Base-by-base conservation (phyloP, 2,888 invertebrate genomes). In the Scrobipalpa atriplicella region DNA sequence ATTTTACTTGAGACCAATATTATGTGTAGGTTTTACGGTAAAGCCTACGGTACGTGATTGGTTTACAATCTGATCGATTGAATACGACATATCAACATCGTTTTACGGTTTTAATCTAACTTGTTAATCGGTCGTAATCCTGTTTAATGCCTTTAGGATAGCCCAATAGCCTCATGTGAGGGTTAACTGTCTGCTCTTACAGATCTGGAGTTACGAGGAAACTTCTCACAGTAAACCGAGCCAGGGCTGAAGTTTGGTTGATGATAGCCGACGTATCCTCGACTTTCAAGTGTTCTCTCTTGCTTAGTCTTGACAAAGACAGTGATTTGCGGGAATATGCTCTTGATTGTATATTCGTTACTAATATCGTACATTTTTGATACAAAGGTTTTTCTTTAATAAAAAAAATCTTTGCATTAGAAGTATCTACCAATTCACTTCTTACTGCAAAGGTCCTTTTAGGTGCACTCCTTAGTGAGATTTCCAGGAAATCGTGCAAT, bases 161-260 rank as follows among this genome's bases (percentile, higher is more conserved):
- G 43, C 41, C n/a, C 62, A 43, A 21, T 62, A 3, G n/a, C 18
- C 39, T 29, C 29, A n/a, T 63, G 62, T 36, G 62, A 29, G 47
- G 62, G 29, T 64, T n/a, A 54, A 16, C 54, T 54, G 54, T 64
- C 54, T 64, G 39, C 52, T 64, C 51, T 54, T 51, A 64, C 52
- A 54, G 38, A 54, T 39, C 39, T 47, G 9, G 60, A 60, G 60
- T 65, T 60, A 65, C 60, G 65, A 65, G 60, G 47, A 43, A 65
- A 60, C 47, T 60, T 60, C 60, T 47, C 58, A 43, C 65, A 65
- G 60, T 60, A 65, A 65, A 47, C 41, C 41, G 64, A 64, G 41
- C 64, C 52, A 18, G n/a, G 39, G 56, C 38, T 56, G 56, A 64
- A 64, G 56, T 56, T 29, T 21, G 36, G 21, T 51, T 39, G 56